These are phyloP conservation scores for Panopea generosa DNA, from an alignment of 2,888 invertebrate genomes.

Conservation along the genomic window DNA sequence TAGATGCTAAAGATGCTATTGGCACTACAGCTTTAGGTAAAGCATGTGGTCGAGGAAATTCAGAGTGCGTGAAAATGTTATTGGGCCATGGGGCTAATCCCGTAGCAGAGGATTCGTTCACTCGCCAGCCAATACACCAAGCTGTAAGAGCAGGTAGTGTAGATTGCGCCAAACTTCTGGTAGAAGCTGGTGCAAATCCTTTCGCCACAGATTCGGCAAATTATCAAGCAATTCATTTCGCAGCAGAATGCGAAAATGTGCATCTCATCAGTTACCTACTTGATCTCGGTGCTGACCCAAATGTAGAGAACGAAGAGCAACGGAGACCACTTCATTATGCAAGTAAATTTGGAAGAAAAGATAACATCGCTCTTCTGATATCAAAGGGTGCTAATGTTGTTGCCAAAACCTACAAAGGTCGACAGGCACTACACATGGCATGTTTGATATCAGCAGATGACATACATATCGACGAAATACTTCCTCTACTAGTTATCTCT, in stretches of 20 bases:
- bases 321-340: constrained; percentile 18
- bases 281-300: constrained; percentile 14
- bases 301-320: constrained; percentile 10
- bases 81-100: constrained; percentile 13
- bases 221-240: constrained; percentile 18
- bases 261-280: constrained; percentile 11
- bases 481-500: too few relatives aligned
- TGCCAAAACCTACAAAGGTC: not conserved
- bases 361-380: constrained; percentile 10
- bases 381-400: constrained; percentile 6
- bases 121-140: constrained; percentile 12
- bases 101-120: not conserved
- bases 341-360: constrained; percentile 3
- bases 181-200: constrained; percentile 10
- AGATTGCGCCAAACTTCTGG: constrained; percentile 15
- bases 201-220: not conserved
- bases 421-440: constrained; percentile 16
- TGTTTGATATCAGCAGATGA: not conserved
- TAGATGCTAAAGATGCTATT: not conserved
- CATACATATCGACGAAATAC: too few relatives aligned
- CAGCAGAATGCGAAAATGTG: constrained; percentile 9
- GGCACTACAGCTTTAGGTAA: constrained; percentile 1
- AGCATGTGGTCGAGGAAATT: constrained; percentile 14
- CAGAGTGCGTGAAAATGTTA: not conserved
- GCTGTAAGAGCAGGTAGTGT: constrained; percentile 6